Percentiles rank a stretch among this genome's conserved stretches.
phyloP scores from a whole-genome alignment of 2,888 invertebrate species.

The Lochmaea crataegi region DNA sequence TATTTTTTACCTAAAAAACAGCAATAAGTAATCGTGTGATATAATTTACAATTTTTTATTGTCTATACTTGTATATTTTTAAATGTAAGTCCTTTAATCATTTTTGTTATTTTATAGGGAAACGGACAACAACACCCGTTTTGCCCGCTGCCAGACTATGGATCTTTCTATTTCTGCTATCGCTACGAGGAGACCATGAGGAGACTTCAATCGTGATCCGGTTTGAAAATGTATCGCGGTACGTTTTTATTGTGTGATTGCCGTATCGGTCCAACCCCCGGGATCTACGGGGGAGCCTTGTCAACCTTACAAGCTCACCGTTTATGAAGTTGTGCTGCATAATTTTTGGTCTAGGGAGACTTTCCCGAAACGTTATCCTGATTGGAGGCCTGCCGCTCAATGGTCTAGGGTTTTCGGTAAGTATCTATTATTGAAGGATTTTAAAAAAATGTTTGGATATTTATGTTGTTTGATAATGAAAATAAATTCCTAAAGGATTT shows the following conservation, averaged over 20 bases:
- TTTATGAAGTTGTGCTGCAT: conserved; percentile 89
- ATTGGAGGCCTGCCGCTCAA: conserved; percentile 93
- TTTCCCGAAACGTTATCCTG: conserved; percentile 94
- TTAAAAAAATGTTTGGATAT: no score
- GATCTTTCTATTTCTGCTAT: conserved; percentile 35
- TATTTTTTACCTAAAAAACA: no score
- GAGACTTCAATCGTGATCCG: conserved; percentile 43
- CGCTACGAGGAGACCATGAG: no score
- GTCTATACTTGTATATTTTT: background rate
- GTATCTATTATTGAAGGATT: conserved; percentile 57
- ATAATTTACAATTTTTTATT: background rate
- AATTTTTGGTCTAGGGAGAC: conserved; percentile 92
- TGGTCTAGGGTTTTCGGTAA: conserved; percentile 94
- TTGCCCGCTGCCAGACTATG: conserved; percentile 30
- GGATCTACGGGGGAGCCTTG: conserved; percentile 67
- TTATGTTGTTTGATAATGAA: no score
- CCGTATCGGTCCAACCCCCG: conserved; percentile 31
- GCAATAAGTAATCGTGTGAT: no score
- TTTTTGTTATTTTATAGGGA: background rate
- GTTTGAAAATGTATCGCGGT: conserved; percentile 37
- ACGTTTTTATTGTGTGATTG: conserved; percentile 36
- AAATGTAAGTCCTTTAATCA: background rate
- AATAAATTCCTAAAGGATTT: no score
- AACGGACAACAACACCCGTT: conserved; percentile 5
- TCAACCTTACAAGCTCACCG: conserved; percentile 85